Conservation (phyloP, 2,797 vertebrate genomes). For the Tapera naevia region DNA sequence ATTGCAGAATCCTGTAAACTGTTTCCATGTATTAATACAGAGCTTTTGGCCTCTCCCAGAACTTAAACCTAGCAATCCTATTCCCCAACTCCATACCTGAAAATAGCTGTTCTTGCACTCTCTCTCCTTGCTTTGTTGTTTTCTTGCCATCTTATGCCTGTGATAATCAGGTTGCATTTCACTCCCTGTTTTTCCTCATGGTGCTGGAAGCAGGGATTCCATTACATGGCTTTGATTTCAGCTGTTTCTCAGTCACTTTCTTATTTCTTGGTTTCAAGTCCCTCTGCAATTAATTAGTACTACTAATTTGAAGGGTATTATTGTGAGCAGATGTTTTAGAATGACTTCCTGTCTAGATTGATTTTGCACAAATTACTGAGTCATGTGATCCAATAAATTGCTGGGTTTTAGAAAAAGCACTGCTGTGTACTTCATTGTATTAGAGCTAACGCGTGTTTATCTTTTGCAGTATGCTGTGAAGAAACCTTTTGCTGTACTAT, state of each 20-base stretch:
- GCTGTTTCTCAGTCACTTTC: background rate
- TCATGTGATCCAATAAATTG: background rate
- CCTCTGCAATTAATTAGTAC: background rate
- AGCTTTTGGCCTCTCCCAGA: background rate
- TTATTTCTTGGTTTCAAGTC: background rate
- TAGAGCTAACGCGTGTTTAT: background rate
- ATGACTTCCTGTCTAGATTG: background rate
- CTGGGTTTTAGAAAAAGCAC: background rate
- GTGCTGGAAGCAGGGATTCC: background rate
- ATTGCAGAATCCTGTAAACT: background rate
- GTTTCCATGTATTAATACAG: background rate
- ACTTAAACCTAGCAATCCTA: background rate
- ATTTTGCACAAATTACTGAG: background rate
- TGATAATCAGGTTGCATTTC: background rate
- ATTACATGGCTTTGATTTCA: background rate
- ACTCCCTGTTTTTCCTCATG: background rate
- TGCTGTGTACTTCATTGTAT: background rate
- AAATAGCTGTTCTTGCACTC: background rate
- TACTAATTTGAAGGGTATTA: background rate
- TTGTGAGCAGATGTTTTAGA: background rate
- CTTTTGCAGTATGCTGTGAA: constrained; percentile 90
- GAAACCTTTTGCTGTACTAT: constrained; percentile 91
- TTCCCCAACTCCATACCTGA: background rate
- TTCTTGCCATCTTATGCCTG: background rate
- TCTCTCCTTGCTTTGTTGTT: background rate